Conservation (phyloP, 2,113 vertebrate species). For the Mesoclemmys tuberculata region DNA sequence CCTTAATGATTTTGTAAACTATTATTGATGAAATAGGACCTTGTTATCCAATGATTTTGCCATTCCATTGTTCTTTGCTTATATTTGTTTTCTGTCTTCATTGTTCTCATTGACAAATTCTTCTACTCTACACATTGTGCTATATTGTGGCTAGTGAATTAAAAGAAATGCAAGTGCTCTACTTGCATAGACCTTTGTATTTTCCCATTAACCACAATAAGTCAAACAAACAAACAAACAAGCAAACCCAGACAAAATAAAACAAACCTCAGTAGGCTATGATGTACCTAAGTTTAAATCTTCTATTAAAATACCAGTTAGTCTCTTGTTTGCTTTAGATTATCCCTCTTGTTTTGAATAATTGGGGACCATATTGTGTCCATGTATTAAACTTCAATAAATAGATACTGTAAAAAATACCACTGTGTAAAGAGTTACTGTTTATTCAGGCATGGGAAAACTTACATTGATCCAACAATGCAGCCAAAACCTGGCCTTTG, state of each 20-base stretch:
- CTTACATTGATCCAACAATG: background rate
- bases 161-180: background rate
- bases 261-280: background rate
- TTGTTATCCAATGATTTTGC: background rate
- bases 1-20: background rate
- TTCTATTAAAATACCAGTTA: background rate
- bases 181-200: background rate
- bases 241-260: background rate
- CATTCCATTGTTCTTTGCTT: background rate
- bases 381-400: conserved; percentile 18
- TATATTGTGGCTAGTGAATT: background rate
- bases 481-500: conserved; percentile 26
- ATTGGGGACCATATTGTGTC: background rate
- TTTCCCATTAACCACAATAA: background rate
- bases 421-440: background rate
- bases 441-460: conserved; percentile 24
- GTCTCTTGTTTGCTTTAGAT: conserved; percentile 1
- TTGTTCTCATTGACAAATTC: background rate
- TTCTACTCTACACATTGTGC: background rate
- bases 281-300: conserved; percentile 1
- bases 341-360: background rate
- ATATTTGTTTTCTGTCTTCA: background rate
- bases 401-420: background rate
- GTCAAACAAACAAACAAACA: background rate
- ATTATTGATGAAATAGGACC: background rate